A percentile compares a stretch with the other conserved stretches of the same genome.
These are phyloP conservation scores for Apodemus speciosus DNA, from an alignment of 2,113 vertebrate species.

Conservation along the genomic window DNA sequence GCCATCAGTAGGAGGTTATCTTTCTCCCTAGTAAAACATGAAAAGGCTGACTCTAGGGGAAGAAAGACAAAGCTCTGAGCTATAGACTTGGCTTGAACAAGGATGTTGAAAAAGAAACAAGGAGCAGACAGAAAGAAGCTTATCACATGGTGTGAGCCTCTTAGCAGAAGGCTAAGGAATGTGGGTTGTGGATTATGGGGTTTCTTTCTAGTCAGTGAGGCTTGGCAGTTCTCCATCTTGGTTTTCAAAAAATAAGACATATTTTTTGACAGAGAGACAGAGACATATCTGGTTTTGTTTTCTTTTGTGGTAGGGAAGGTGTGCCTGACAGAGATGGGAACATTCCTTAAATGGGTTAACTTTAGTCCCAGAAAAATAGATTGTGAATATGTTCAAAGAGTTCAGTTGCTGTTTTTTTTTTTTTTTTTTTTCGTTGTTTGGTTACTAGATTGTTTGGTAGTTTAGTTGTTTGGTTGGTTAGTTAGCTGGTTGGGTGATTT, in stretches of 20 bases:
- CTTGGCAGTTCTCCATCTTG: not conserved
- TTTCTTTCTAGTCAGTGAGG: not conserved
- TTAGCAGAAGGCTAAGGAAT: not conserved
- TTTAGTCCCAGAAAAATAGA: not conserved
- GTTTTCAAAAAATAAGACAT: conserved; percentile 9
- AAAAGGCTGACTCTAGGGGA: not conserved
- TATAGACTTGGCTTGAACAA: not conserved
- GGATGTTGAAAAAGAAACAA: not conserved
- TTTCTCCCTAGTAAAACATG: not conserved
- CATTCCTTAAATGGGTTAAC: not conserved
- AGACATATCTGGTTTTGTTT: no score
- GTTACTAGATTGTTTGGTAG: not conserved
- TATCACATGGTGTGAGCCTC: not conserved
- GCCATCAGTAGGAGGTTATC: not conserved
- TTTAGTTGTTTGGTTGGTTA: not conserved
- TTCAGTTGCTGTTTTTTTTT: not conserved
- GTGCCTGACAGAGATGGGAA: not conserved
- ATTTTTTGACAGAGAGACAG: no score
- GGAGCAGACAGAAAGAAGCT: not conserved
- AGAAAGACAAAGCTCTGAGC: not conserved
- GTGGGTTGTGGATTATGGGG: not conserved
- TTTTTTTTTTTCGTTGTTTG: not conserved
- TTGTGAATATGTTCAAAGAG: not conserved
- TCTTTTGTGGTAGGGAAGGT: not conserved
- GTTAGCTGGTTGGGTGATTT: not conserved